Base-by-base conservation (phyloP, 2,113 vertebrate species). In the Platysteira castanea region DNA sequence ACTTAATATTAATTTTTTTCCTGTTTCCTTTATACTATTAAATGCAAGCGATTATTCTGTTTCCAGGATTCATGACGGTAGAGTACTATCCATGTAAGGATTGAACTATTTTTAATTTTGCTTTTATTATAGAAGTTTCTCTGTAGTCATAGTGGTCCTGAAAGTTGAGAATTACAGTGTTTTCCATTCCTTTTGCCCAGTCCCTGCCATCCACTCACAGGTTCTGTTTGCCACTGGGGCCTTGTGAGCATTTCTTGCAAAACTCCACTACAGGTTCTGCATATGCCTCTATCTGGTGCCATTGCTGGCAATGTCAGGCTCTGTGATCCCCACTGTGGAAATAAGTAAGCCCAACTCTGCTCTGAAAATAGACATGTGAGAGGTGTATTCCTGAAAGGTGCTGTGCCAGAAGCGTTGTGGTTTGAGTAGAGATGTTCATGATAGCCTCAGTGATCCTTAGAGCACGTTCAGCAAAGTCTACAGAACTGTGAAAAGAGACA, bases 301-400 rank as follows among this genome's bases (percentile, higher is more conserved):
- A 31, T 5, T 46, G 42, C 64, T 87, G n/a, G 42, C n/a, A 20
- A 30, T 0, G 0, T 65, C 35, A 44, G 50, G 54, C 54, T 82
- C 61, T 24, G 28, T 65, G 41, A 15, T 69, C 33, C 19, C 15
- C 24, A 5, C 61, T 2, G 2, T 64, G 44, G 33, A 53, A 59
- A 20, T 23, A 35, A 26, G 52, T 33, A 39, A 60, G 21, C 20
- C 44, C 57, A 60, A 9, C 14, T 52, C 41, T 68, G 35, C 35
- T 85, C 35, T 68, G 19, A 44, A 71, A 56, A n/a, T 15, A 63
- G 49, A 50, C 26, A 7, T 11, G 11, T 5, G 12, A 46, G 60
- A 42, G 39, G 28, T 47, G n/a, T 26, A 4, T 41, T 47, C 47
- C 49, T 71, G 57, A 19, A 64, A 54, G 16, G 23, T 80, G 31